Evolutionary conservation across 2,888 invertebrate species (phyloP).

Genomic region (Tetrapedia diversipes): DNA sequence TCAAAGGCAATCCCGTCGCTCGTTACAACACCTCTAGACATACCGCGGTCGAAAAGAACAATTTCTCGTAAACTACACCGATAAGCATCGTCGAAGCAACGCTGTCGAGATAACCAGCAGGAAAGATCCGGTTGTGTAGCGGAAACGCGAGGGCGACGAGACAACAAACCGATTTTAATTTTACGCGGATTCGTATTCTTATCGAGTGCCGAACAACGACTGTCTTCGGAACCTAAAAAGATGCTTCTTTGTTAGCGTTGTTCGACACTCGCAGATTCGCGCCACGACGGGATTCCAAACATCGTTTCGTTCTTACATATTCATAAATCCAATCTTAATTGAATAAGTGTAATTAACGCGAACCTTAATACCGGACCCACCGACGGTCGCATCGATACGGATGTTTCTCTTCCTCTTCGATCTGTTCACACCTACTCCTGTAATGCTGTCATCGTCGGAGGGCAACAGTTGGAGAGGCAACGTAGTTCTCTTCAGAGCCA

Average conservation of each 20-base stretch:
- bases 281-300: background rate
- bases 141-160: background rate
- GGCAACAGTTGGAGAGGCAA: slow-evolving; percentile 77
- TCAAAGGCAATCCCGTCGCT: background rate
- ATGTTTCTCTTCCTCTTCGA: slow-evolving; percentile 13
- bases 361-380: slow-evolving; percentile 26
- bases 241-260: slow-evolving; percentile 1
- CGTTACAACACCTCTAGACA: background rate
- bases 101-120: background rate
- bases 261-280: no score
- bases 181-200: background rate
- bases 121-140: background rate
- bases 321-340: no score
- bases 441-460: slow-evolving; percentile 57
- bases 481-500: slow-evolving; percentile 76
- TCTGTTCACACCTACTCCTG: background rate
- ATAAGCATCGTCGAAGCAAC: background rate
- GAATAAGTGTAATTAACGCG: slow-evolving; percentile 1
- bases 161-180: background rate
- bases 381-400: background rate
- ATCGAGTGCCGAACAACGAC: background rate
- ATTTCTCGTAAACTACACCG: background rate
- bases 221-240: background rate
- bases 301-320: no score
- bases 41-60: background rate